Evolutionary conservation across 2,113 vertebrate species (phyloP).

Genomic region (Aegithalos caudatus): DNA sequence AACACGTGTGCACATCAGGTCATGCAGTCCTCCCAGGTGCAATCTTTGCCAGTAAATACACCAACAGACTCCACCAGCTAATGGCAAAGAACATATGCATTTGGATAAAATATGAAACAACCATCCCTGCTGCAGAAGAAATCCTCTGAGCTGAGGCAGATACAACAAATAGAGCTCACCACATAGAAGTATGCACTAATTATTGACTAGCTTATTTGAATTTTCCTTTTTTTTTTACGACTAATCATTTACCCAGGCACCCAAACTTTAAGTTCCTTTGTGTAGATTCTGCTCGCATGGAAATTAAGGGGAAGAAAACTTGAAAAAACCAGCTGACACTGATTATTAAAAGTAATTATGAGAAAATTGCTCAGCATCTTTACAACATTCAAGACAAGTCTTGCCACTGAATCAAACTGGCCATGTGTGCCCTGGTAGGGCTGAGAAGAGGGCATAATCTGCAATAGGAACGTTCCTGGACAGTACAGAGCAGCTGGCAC

Average conservation of each 20-base stretch:
- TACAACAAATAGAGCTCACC: background rate
- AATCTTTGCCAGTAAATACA: background rate
- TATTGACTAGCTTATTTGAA: background rate
- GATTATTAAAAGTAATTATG: background rate
- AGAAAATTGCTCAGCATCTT: constrained; percentile 20
- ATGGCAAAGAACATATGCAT: background rate
- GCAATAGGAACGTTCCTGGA: background rate
- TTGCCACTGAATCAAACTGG: background rate
- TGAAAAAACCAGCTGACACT: background rate
- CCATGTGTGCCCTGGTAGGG: background rate
- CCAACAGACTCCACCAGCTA: background rate
- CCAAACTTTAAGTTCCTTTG: background rate
- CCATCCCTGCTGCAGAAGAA: background rate
- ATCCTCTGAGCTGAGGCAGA: background rate
- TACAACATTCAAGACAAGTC: background rate
- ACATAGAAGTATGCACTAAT: background rate
- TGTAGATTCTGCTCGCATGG: background rate
- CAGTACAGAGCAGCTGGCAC: background rate
- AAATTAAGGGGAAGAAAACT: background rate
- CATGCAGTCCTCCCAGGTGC: background rate
- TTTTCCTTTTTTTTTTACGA: background rate
- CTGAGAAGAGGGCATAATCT: background rate
- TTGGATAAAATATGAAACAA: background rate
- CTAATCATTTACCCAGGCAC: background rate
- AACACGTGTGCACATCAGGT: background rate